A percentile compares a stretch with the other conserved stretches of the same genome.
phyloP scores from a whole-genome alignment of 2,113 vertebrate genomes.

The Aegotheles bennettii region DNA sequence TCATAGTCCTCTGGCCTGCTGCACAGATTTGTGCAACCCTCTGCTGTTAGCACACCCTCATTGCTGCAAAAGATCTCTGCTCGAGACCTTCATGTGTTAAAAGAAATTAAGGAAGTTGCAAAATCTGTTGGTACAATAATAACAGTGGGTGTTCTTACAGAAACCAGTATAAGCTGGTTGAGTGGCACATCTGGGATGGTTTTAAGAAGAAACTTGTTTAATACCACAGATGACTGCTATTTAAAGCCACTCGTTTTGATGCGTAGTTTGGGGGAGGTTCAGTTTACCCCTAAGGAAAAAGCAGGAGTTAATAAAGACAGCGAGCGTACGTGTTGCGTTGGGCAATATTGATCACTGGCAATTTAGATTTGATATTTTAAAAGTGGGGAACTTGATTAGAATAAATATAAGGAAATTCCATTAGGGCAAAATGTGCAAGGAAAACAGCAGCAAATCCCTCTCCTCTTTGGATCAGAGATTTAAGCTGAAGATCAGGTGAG shows the following conservation, averaged over 20 bases:
- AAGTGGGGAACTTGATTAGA: neutral
- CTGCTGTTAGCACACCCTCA: slow-evolving; percentile 32
- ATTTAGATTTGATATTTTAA: neutral
- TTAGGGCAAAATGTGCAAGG: neutral
- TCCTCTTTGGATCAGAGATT: neutral
- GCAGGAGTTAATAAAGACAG: slow-evolving; percentile 25
- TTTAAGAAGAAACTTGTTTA: slow-evolving; percentile 70
- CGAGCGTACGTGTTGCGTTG: neutral
- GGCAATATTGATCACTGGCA: neutral
- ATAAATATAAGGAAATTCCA: neutral
- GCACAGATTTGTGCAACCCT: slow-evolving; percentile 30
- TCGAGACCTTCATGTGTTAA: slow-evolving; percentile 51
- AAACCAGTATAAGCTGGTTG: slow-evolving; percentile 66
- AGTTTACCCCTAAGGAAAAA: slow-evolving; percentile 42
- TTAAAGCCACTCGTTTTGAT: slow-evolving; percentile 56
- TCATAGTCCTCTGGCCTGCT: neutral
- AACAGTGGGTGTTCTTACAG: slow-evolving; percentile 66
- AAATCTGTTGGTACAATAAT: slow-evolving; percentile 68
- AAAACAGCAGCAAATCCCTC: neutral
- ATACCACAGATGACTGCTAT: slow-evolving; percentile 63
- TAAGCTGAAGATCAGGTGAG: neutral
- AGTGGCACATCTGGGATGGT: slow-evolving; percentile 69
- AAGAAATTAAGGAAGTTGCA: slow-evolving; percentile 66
- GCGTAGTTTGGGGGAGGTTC: slow-evolving; percentile 28
- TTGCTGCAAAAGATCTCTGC: slow-evolving; percentile 29